Conservation (phyloP, 2,797 vertebrate genomes). For the Aviceda leuphotes region DNA sequence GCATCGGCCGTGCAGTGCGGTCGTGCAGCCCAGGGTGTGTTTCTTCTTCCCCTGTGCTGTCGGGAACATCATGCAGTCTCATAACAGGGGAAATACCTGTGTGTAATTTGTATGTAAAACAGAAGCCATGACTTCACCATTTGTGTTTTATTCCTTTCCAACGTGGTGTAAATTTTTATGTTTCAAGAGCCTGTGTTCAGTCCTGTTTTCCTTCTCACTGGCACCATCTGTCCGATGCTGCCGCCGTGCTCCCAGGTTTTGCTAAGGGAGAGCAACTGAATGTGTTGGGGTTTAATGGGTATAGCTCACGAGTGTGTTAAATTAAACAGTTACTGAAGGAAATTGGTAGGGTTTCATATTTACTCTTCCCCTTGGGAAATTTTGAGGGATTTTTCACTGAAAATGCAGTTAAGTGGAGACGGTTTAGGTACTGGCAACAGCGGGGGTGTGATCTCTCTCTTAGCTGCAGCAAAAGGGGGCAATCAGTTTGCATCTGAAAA, state of each 20-base stretch:
- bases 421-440: not conserved
- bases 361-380: not conserved
- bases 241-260: not conserved
- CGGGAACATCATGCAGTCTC: not conserved
- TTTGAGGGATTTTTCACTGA: not conserved
- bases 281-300: not conserved
- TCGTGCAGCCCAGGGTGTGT: not conserved
- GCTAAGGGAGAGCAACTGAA: not conserved
- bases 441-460: not conserved
- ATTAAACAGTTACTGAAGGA: conserved; percentile 14
- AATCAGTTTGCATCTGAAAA: not conserved
- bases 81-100: not conserved
- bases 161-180: not conserved
- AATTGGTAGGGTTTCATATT: not conserved
- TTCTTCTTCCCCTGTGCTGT: not conserved
- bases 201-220: not conserved
- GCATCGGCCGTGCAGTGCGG: rapidly evolving
- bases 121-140: not conserved
- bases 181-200: not conserved
- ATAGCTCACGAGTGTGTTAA: not conserved
- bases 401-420: not conserved
- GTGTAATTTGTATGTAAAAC: not conserved
- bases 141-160: not conserved
- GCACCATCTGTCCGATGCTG: not conserved
- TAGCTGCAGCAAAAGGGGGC: not conserved